phyloP scores from a whole-genome alignment of 1,140 invertebrate genomes.

The Zaprionus capensis region DNA sequence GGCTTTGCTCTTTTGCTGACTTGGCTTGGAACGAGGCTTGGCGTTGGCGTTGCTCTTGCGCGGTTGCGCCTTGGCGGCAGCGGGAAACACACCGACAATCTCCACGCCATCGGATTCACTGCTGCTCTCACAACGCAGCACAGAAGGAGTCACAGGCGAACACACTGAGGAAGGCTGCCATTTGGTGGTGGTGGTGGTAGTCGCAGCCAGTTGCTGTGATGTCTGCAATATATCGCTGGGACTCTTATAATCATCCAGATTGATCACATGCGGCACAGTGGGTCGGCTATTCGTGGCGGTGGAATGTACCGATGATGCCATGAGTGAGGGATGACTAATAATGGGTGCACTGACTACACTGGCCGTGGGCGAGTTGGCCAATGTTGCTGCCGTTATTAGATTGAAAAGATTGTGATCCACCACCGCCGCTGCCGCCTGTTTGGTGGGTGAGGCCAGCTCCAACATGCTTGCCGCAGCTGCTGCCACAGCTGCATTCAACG shows the following conservation, averaged over 20 bases:
- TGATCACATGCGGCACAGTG: slow-evolving; percentile 65
- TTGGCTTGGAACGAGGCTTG: slow-evolving; percentile 35
- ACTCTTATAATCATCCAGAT: slow-evolving; percentile 75
- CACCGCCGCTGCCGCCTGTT: slow-evolving; percentile 34
- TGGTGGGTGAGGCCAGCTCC: slow-evolving; percentile 60
- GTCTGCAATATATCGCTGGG: slow-evolving; percentile 75
- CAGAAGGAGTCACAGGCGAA: slow-evolving; percentile 6
- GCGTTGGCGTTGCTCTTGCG: slow-evolving; percentile 12
- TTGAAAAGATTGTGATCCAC: slow-evolving; percentile 66
- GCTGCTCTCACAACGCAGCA: slow-evolving; percentile 66
- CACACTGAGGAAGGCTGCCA: slow-evolving; percentile 12
- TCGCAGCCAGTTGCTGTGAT: slow-evolving; percentile 68
- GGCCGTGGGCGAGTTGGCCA: slow-evolving; percentile 16
- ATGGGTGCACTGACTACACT: slow-evolving; percentile 9
- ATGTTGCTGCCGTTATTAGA: slow-evolving; percentile 52
- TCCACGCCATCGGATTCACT: slow-evolving; percentile 81
- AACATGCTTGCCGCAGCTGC: slow-evolving; percentile 49
- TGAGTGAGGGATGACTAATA: slow-evolving; percentile 9
- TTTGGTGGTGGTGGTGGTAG: slow-evolving; percentile 23
- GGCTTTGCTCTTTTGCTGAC: slow-evolving; percentile 45
- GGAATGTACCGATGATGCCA: slow-evolving; percentile 55
- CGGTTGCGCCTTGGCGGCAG: slow-evolving; percentile 12
- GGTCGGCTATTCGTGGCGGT: slow-evolving; percentile 27
- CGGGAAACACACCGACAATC: slow-evolving; percentile 72
- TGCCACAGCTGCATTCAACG: slow-evolving; percentile 29